phyloP scores from a whole-genome alignment of 2,797 vertebrate species.

The Phataginus tetradactyla region DNA sequence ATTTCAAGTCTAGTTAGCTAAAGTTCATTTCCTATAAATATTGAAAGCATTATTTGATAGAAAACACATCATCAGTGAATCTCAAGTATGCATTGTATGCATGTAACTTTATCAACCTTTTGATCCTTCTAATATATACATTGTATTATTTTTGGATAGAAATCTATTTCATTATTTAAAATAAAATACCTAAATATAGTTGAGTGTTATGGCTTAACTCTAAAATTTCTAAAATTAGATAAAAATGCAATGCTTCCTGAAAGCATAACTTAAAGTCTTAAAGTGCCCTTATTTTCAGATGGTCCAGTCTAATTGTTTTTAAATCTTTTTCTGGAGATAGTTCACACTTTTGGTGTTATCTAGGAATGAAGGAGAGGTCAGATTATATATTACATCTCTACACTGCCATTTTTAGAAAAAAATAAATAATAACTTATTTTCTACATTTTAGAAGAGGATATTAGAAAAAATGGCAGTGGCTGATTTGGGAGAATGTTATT shows the following conservation, averaged over 20 bases:
- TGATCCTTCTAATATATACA: not conserved
- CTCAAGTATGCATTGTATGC: not conserved
- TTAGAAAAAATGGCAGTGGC: not conserved
- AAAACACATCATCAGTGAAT: not conserved
- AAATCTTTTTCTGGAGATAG: not conserved
- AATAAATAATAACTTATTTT: slow-evolving; percentile 16
- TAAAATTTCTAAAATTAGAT: not conserved
- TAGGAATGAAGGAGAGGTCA: not conserved
- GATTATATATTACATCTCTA: not conserved
- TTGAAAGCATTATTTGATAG: not conserved
- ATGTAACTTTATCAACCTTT: not conserved
- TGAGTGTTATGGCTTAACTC: not conserved
- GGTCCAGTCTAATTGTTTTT: not conserved
- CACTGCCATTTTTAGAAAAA: not conserved
- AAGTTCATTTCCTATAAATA: not conserved
- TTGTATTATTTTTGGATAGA: not conserved
- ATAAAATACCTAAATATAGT: not conserved
- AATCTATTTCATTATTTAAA: not conserved
- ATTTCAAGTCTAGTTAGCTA: not conserved
- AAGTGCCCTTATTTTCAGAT: not conserved
- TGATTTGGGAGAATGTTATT: not conserved
- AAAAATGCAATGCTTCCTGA: not conserved
- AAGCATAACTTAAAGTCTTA: not conserved
- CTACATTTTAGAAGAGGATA: not conserved
- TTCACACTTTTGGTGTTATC: not conserved